These are phyloP conservation scores for Poeciliopsis gracilis DNA, from an alignment of 2,797 vertebrate species.

Conservation along the genomic window DNA sequence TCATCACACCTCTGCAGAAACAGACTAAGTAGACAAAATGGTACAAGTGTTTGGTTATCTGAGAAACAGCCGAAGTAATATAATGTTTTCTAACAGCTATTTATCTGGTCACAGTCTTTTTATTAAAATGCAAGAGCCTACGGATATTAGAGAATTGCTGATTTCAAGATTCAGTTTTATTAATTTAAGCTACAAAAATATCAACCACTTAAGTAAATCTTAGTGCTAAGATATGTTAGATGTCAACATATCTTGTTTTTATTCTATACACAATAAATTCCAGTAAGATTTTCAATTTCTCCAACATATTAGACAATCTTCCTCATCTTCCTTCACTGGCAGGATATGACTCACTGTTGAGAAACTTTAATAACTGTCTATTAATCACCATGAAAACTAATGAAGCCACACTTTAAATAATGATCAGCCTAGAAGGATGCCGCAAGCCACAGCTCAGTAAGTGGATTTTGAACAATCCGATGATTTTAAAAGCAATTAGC, in stretches of 20 bases:
- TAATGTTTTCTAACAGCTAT: neutral
- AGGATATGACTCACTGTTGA: neutral
- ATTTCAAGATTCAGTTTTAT: neutral
- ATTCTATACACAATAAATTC: neutral
- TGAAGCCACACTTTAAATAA: neutral
- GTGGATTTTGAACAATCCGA: neutral
- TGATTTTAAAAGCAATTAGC: neutral
- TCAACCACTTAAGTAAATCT: neutral
- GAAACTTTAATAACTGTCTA: neutral
- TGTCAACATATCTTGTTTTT: neutral
- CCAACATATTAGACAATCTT: neutral
- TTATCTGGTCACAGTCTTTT: neutral
- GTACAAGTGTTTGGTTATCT: neutral
- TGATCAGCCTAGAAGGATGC: neutral
- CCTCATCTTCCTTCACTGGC: neutral
- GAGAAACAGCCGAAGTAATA: neutral
- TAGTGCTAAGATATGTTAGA: neutral
- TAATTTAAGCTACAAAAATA: neutral
- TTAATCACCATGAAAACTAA: constrained; percentile 9
- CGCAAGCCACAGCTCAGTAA: neutral
- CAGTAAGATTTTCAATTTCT: neutral
- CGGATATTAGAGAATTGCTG: neutral
- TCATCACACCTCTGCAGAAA: constrained; percentile 40
- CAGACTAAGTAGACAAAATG: constrained; percentile 6
- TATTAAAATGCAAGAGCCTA: neutral